Percentiles rank a stretch among this genome's conserved stretches.
These are phyloP conservation scores for Acanthurus leucopareius DNA, from an alignment of 2,797 vertebrate genomes.

Conservation along the genomic window DNA sequence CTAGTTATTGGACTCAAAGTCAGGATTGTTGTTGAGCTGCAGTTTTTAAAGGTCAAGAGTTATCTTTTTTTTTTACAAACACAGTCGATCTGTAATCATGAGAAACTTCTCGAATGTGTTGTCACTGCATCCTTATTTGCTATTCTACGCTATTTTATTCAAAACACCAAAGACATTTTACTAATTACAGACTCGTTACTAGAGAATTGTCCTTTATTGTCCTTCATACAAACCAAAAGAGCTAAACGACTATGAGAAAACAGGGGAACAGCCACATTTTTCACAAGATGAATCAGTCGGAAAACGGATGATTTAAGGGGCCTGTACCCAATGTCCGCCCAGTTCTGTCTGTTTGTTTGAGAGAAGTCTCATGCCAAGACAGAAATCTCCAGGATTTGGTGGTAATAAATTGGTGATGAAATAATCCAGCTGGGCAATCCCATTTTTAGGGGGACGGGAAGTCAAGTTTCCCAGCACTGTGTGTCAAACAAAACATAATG, in stretches of 20 bases:
- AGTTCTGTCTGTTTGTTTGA: conserved; percentile 68
- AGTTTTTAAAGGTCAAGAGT: background rate
- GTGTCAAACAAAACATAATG: conserved; percentile 71
- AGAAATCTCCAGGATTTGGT: conserved; percentile 76
- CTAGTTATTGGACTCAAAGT: background rate
- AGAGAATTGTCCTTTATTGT: conserved; percentile 39
- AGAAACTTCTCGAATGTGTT: conserved; percentile 24
- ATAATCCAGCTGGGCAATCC: conserved; percentile 75
- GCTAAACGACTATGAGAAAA: conserved; percentile 45
- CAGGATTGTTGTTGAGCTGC: background rate
- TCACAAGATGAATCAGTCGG: conserved; percentile 37
- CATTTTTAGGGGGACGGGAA: conserved; percentile 65
- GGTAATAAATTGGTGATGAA: conserved; percentile 79
- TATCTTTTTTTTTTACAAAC: background rate
- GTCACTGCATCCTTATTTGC: conserved; percentile 50
- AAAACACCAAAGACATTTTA: conserved; percentile 65
- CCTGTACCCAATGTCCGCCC: conserved; percentile 39
- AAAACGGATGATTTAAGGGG: conserved; percentile 61
- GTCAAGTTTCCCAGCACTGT: conserved; percentile 70
- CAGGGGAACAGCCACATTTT: conserved; percentile 34
- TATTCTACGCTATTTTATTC: conserved; percentile 31
- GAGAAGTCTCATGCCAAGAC: conserved; percentile 49
- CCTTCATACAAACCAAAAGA: conserved; percentile 43
- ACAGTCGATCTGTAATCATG: background rate
- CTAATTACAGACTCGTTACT: conserved; percentile 61